Percentiles rank a stretch among this genome's conserved stretches.
phyloP scores from a whole-genome alignment of 2,797 vertebrate genomes.

The Danio choprae region DNA sequence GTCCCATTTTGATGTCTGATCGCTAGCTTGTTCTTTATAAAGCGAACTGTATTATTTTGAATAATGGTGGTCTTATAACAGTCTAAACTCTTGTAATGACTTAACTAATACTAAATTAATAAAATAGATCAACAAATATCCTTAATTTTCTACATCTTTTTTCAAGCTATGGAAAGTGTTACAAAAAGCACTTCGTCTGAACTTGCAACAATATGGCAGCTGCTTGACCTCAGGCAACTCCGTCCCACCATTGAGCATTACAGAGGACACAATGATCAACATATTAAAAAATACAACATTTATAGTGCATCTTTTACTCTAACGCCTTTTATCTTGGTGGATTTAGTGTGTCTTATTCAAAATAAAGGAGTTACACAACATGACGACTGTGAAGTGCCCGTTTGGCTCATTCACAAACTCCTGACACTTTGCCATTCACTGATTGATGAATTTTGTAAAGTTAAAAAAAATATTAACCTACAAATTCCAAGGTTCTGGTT shows the following conservation, averaged over 20 bases:
- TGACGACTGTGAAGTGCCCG: neutral
- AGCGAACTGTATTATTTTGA: too few relatives aligned
- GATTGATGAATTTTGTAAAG: conserved; percentile 51
- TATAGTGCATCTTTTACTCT: conserved; percentile 23
- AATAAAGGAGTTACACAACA: neutral
- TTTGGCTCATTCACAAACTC: neutral
- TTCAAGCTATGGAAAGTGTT: neutral
- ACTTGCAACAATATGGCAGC: conserved; percentile 71
- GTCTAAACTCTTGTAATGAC: too few relatives aligned
- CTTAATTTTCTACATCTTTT: too few relatives aligned
- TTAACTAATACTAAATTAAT: too few relatives aligned
- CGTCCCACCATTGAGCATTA: conserved; percentile 22
- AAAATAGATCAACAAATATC: too few relatives aligned
- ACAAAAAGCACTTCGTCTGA: conserved; percentile 61
- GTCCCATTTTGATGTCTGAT: too few relatives aligned
- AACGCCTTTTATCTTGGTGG: conserved; percentile 31
- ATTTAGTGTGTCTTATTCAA: conserved; percentile 5
- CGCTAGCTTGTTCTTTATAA: too few relatives aligned
- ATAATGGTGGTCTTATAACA: too few relatives aligned
- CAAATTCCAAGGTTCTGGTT: neutral
- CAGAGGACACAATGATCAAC: conserved; percentile 5
- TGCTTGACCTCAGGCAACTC: conserved; percentile 68
- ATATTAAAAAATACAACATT: conserved; percentile 10
- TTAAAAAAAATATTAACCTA: neutral
- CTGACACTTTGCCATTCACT: conserved; percentile 27